These are phyloP conservation scores for Lacerta agilis DNA, from an alignment of 2,797 vertebrate species.

Conservation along the genomic window DNA sequence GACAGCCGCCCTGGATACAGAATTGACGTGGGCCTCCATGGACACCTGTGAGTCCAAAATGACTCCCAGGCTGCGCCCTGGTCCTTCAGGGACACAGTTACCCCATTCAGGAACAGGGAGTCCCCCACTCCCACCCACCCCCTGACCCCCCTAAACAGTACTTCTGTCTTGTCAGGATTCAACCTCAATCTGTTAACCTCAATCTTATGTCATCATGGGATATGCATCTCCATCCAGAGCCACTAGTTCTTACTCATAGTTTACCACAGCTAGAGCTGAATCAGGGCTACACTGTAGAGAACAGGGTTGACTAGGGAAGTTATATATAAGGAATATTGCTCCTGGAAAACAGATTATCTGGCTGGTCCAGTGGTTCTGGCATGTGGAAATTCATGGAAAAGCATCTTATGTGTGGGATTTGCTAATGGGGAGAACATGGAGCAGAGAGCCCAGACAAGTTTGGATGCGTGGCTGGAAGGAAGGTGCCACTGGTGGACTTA, in stretches of 20 bases:
- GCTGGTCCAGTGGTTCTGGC: background rate
- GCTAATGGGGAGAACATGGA: background rate
- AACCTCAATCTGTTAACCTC: no score
- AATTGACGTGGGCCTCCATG: no score
- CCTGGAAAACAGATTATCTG: background rate
- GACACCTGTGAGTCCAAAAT: no score
- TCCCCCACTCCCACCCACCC: no score
- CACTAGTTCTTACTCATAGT: background rate
- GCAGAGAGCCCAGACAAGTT: background rate
- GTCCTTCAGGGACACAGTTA: no score
- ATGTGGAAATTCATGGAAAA: background rate
- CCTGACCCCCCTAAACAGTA: no score
- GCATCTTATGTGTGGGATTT: background rate
- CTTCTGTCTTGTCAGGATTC: no score
- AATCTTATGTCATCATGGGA: no score
- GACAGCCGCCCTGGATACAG: no score
- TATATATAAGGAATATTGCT: background rate
- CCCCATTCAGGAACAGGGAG: no score
- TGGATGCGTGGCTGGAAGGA: background rate
- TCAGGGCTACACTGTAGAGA: background rate
- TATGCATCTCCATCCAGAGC: background rate
- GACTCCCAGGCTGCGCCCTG: no score
- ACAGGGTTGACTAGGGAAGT: accelerated
- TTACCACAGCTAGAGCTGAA: background rate
- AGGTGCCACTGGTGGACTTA: background rate